Conservation (phyloP, 2,113 vertebrate genomes). For the Psittacara wagleri region DNA sequence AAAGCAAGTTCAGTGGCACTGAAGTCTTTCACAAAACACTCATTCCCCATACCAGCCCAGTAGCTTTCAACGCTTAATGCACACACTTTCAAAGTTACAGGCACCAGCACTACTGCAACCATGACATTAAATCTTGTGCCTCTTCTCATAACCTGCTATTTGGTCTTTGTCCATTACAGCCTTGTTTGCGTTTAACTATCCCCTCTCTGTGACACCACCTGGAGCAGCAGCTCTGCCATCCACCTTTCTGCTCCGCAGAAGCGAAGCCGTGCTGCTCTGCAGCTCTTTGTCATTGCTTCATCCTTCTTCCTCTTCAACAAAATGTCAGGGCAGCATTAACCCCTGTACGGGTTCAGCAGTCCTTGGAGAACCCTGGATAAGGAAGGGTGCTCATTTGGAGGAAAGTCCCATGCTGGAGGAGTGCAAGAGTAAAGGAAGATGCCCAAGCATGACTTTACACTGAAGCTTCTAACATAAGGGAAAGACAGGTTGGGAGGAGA, state of each 20-base stretch:
- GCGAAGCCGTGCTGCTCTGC: neutral
- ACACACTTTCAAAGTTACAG: neutral
- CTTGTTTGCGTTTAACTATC: neutral
- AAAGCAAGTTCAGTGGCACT: neutral
- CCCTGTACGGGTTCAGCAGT: rapidly evolving
- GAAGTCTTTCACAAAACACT: neutral
- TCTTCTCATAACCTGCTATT: neutral
- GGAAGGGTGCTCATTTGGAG: neutral
- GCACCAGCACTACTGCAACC: neutral
- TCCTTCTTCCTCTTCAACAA: neutral
- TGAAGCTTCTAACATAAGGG: neutral
- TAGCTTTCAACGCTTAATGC: neutral
- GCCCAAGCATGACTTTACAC: neutral
- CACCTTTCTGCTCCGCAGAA: neutral
- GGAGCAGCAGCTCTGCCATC: neutral
- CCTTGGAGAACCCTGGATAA: neutral
- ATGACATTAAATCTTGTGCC: neutral
- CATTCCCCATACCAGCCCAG: neutral
- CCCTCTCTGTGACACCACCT: neutral
- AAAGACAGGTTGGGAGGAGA: neutral
- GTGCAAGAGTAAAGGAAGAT: neutral
- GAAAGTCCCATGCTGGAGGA: neutral
- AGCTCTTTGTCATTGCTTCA: neutral
- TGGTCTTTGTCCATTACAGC: neutral
- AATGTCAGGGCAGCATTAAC: neutral